These are phyloP conservation scores for Apoderus coryli DNA, from an alignment of 2,888 invertebrate genomes.

Conservation along the genomic window DNA sequence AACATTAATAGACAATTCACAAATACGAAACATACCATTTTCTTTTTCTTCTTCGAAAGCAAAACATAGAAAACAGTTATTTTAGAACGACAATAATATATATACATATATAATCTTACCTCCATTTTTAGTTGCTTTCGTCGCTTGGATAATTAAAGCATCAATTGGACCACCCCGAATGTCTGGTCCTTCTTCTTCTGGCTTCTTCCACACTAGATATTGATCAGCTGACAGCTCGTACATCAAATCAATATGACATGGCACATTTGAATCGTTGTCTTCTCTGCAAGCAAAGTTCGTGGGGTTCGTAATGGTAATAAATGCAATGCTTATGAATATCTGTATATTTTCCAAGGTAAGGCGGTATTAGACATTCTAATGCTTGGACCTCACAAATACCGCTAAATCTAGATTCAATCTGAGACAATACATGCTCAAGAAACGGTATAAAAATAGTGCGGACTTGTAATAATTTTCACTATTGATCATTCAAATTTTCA, in stretches of 20 bases:
- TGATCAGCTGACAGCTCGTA: conserved; percentile 70
- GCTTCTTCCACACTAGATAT: conserved; percentile 63
- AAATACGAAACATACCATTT: conserved; percentile 31
- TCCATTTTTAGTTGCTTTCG: conserved; percentile 79
- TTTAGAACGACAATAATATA: conserved; percentile 8
- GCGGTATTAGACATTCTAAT: no score
- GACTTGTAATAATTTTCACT: no score
- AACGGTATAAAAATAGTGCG: no score
- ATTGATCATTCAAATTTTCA: no score
- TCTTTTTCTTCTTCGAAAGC: conserved; percentile 32
- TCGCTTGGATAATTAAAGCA: conserved; percentile 90
- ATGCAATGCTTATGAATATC: no score
- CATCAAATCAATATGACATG: conserved; percentile 44
- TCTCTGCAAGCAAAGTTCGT: no score
- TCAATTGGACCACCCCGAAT: conserved; percentile 88
- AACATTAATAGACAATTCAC: no score
- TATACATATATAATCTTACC: conserved; percentile 23
- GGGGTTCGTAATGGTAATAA: no score
- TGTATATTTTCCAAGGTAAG: no score
- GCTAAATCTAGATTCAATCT: no score
- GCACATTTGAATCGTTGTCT: conserved; percentile 19
- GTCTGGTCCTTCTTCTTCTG: conserved; percentile 77
- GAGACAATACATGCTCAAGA: no score
- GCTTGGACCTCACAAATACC: no score
- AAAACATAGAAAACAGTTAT: conserved; percentile 17